Evolutionary conservation across 2,113 vertebrate genomes (phyloP).

Genomic region (human): DNA sequence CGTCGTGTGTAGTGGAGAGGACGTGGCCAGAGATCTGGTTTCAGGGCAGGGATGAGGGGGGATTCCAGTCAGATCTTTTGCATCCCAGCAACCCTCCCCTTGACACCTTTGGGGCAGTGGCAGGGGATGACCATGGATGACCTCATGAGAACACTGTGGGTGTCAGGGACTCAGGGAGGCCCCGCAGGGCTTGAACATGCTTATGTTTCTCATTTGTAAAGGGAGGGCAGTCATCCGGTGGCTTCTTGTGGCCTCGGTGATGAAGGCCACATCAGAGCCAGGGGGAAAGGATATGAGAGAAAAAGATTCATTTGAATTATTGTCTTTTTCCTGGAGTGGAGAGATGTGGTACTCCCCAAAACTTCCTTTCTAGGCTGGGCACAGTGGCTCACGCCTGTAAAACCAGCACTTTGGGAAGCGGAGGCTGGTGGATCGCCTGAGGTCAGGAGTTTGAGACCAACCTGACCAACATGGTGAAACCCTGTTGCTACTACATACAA

Average conservation of each 20-base stretch:
- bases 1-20: accelerated
- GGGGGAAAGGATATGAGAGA: background rate
- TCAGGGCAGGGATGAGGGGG: background rate
- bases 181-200: background rate
- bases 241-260: background rate
- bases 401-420: too few relatives aligned
- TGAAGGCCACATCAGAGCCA: background rate
- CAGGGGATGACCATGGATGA: background rate
- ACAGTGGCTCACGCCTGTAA: too few relatives aligned
- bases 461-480: too few relatives aligned
- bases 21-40: background rate
- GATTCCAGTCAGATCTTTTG: background rate
- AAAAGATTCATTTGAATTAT: accelerated
- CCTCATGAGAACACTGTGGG: accelerated
- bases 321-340: too few relatives aligned
- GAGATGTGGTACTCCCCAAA: accelerated
- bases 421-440: too few relatives aligned
- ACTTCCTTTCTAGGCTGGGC: background rate
- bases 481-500: too few relatives aligned
- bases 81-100: accelerated
- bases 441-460: too few relatives aligned
- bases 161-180: background rate
- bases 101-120: background rate
- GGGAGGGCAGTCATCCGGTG: accelerated
- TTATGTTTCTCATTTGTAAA: background rate